phyloP scores from a whole-genome alignment of 2,797 vertebrate genomes.

The Hirundo rustica region DNA sequence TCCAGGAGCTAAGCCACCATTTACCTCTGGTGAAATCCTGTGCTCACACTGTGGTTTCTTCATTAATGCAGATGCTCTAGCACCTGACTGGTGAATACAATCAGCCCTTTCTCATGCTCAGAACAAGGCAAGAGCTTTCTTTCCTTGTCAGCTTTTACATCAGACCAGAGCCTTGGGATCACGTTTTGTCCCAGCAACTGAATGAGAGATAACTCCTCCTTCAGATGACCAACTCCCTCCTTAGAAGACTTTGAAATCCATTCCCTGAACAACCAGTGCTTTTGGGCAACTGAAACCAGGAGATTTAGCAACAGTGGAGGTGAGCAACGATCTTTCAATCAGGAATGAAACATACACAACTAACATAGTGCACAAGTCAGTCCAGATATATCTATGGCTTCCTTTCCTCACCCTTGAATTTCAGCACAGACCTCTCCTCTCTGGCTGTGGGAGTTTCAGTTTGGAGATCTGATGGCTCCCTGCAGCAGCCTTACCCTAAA shows the following conservation, averaged over 20 bases:
- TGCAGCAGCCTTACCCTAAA: conserved; percentile 51
- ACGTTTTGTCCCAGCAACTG: background rate
- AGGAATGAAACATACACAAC: background rate
- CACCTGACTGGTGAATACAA: conserved; percentile 43
- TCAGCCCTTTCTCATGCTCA: background rate
- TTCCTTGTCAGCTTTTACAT: background rate
- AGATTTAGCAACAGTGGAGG: background rate
- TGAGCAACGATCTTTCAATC: background rate
- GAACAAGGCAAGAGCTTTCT: background rate
- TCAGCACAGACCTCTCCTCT: conserved; percentile 18
- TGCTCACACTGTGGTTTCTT: background rate
- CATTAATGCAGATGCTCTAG: background rate
- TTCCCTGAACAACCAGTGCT: background rate
- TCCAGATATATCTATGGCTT: background rate
- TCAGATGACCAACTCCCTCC: background rate
- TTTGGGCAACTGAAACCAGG: background rate
- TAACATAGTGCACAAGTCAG: background rate
- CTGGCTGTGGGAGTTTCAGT: conserved; percentile 44
- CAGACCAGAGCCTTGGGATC: background rate
- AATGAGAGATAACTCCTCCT: background rate
- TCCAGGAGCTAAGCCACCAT: background rate
- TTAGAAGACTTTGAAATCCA: background rate
- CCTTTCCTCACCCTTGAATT: conserved; percentile 33
- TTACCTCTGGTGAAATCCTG: conserved; percentile 7
- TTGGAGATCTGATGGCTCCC: conserved; percentile 19